Percentiles rank a stretch among this genome's conserved stretches.
Evolutionary conservation across 2,797 vertebrate genomes (phyloP).

Genomic region (Gymnothorax reevesii): DNA sequence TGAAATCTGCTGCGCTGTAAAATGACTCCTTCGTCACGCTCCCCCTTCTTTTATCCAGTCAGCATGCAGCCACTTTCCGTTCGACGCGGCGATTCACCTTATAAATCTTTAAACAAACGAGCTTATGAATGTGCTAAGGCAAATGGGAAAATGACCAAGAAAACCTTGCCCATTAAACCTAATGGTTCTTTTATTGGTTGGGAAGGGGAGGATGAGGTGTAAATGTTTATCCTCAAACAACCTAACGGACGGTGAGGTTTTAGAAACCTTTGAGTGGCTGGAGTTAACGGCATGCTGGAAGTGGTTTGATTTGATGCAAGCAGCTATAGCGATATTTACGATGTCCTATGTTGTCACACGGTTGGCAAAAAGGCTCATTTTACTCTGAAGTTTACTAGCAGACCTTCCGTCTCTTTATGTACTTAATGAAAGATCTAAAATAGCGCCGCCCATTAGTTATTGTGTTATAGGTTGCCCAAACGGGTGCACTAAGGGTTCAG

Average conservation of each 20-base stretch:
- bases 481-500: too few relatives aligned
- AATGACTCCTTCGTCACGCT: not conserved
- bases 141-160: not conserved
- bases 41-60: not conserved
- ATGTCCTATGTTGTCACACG: too few relatives aligned
- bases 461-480: too few relatives aligned
- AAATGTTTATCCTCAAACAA: not conserved
- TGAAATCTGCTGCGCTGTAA: not conserved
- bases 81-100: not conserved
- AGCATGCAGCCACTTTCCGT: not conserved
- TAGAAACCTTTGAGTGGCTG: not conserved
- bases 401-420: too few relatives aligned
- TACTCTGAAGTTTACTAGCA: too few relatives aligned
- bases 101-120: not conserved
- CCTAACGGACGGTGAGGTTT: not conserved
- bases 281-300: not conserved
- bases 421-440: too few relatives aligned
- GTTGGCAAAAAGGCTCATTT: too few relatives aligned
- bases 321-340: not conserved
- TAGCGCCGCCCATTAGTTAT: too few relatives aligned
- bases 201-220: not conserved
- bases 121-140: constrained; percentile 9
- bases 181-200: not conserved
- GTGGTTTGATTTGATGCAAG: not conserved
- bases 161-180: not conserved